These are phyloP conservation scores for Thripadectes ignobilis DNA, from an alignment of 2,797 vertebrate genomes.

Conservation along the genomic window DNA sequence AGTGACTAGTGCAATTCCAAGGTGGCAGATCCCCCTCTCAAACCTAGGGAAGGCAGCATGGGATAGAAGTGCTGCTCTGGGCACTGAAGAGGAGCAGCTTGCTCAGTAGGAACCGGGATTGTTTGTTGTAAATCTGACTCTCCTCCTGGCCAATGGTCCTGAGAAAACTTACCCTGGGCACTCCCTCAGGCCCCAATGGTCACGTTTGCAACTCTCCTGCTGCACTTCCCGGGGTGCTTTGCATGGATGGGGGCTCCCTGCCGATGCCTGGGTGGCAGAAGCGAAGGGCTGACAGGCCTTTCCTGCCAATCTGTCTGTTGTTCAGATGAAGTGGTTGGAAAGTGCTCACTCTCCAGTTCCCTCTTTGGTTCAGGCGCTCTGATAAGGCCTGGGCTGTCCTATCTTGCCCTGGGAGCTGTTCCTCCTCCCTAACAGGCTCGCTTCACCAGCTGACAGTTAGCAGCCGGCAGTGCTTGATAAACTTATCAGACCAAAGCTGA, in stretches of 20 bases:
- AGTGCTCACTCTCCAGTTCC: conserved; percentile 40
- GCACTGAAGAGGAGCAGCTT: not conserved
- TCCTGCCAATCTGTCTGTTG: conserved; percentile 77
- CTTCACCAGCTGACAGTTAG: conserved; percentile 84
- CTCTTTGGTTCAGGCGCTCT: conserved; percentile 54
- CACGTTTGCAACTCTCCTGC: not conserved
- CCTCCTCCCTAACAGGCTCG: conserved; percentile 43
- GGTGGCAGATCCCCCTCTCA: not conserved
- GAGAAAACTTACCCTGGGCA: not conserved
- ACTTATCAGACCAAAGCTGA: conserved; percentile 82
- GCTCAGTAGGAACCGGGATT: not conserved
- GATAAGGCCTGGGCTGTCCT: conserved; percentile 77
- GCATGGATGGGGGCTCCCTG: not conserved
- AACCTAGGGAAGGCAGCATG: not conserved
- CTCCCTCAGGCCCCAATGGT: not conserved
- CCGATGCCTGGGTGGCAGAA: not conserved
- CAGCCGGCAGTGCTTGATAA: conserved; percentile 86
- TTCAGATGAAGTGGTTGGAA: conserved; percentile 58
- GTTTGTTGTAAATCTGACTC: not conserved
- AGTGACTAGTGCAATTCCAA: not conserved
- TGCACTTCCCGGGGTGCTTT: not conserved
- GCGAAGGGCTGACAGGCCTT: not conserved
- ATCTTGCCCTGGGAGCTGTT: conserved; percentile 76
- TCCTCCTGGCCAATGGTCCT: not conserved
- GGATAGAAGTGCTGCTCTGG: not conserved